phyloP scores from a whole-genome alignment of 2,797 vertebrate species.

The Poeciliopsis turneri region DNA sequence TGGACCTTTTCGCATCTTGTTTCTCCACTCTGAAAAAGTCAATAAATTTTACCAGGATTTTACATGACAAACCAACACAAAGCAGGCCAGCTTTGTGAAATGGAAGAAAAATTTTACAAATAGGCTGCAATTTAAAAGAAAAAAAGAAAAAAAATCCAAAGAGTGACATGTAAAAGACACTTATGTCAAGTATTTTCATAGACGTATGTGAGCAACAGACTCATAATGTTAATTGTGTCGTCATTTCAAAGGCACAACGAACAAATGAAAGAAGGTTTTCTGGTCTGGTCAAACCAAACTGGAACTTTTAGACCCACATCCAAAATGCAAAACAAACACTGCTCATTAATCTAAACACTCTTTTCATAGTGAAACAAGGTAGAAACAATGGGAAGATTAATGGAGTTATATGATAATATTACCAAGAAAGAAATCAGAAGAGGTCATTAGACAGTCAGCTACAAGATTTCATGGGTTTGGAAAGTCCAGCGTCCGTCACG shows the following conservation, averaged over 20 bases:
- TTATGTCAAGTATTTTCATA: too few relatives aligned
- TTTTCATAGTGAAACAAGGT: neutral
- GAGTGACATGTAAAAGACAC: neutral
- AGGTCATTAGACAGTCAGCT: neutral
- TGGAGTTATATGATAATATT: neutral
- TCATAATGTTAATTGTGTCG: too few relatives aligned
- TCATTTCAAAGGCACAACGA: neutral
- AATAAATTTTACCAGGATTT: too few relatives aligned
- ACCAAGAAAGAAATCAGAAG: neutral
- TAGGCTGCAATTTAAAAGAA: too few relatives aligned
- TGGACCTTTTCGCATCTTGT: neutral
- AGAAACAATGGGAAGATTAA: neutral
- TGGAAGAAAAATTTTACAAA: too few relatives aligned
- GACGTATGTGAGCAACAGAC: too few relatives aligned
- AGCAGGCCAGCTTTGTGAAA: too few relatives aligned
- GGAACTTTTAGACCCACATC: neutral
- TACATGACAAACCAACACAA: too few relatives aligned
- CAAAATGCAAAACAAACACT: neutral
- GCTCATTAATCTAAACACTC: neutral
- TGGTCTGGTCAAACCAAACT: neutral
- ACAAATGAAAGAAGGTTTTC: neutral
- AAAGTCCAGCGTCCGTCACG: neutral
- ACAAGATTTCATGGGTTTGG: neutral
- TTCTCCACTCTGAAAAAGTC: neutral
- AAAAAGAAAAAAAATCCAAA: neutral